Evolutionary conservation across 2,797 vertebrate genomes (phyloP).

Genomic region (Hippopotamyrus pictus): DNA sequence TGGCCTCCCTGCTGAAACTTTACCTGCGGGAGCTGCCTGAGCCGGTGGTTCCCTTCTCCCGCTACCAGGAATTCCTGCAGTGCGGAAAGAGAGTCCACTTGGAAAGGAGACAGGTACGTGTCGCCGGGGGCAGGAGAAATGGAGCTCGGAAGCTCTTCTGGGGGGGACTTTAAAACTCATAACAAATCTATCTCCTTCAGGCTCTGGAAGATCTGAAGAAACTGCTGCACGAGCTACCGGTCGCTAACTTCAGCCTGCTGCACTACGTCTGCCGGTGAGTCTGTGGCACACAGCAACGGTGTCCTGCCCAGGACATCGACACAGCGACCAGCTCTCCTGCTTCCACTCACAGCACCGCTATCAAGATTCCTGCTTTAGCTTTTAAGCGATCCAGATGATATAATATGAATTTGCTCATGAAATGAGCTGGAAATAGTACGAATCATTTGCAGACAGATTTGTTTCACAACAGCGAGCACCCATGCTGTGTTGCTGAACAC

Average conservation of each 20-base stretch:
- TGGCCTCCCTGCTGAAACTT: slow-evolving; percentile 69
- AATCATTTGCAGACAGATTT: neutral
- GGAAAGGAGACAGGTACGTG: slow-evolving; percentile 50
- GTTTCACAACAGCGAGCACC: neutral
- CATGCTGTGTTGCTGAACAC: neutral
- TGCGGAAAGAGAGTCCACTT: slow-evolving; percentile 53
- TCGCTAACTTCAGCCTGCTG: slow-evolving; percentile 68
- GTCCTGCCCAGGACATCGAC: neutral
- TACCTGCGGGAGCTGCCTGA: slow-evolving; percentile 71
- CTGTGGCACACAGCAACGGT: neutral
- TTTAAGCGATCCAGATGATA: neutral
- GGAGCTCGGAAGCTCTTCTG: neutral
- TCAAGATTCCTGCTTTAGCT: neutral
- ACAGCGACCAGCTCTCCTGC: neutral
- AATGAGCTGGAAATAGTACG: neutral
- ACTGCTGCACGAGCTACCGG: slow-evolving; percentile 63
- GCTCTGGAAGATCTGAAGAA: slow-evolving; percentile 54
- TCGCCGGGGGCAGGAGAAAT: neutral
- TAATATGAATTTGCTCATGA: neutral
- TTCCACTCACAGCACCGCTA: neutral
- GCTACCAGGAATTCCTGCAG: slow-evolving; percentile 62
- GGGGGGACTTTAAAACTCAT: neutral
- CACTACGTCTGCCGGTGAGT: slow-evolving; percentile 68
- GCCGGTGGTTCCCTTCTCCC: slow-evolving; percentile 64
- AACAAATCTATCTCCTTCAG: slow-evolving; percentile 37